A percentile compares a stretch with the other conserved stretches of the same genome.
Evolutionary conservation across 2,888 invertebrate genomes (phyloP).

Genomic region (Amblyjoppa fuscipennis): DNA sequence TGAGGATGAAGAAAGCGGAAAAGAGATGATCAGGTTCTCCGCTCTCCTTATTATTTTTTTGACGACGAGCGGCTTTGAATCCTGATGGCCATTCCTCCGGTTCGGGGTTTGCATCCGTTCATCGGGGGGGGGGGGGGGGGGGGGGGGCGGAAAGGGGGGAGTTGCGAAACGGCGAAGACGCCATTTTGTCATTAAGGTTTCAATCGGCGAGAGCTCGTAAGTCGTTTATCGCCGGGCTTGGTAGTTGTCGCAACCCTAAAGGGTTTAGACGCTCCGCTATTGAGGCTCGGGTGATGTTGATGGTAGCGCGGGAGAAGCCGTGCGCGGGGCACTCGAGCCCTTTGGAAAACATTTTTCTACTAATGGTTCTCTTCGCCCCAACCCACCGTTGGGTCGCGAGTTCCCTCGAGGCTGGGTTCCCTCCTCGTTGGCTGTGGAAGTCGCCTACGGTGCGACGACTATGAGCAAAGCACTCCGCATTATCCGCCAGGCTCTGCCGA

Average conservation of each 20-base stretch:
- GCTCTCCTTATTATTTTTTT: conserved; percentile 6
- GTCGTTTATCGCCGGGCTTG: conserved; percentile 75
- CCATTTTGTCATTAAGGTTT: conserved; percentile 82
- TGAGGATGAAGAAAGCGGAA: too few species aligned
- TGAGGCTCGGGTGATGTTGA: conserved; percentile 46
- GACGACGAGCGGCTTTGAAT: background rate
- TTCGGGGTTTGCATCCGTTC: conserved; percentile 1
- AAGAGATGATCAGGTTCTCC: too few species aligned
- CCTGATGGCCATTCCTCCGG: conserved; percentile 1
- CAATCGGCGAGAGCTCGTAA: conserved; percentile 77
- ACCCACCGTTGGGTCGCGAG: conserved; percentile 61
- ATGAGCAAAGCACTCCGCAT: conserved; percentile 11
- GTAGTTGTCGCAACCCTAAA: conserved; percentile 72
- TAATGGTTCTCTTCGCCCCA: conserved; percentile 82
- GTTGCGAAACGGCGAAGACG: conserved; percentile 64
- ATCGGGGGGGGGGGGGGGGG: background rate
- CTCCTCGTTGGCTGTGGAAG: conserved; percentile 44
- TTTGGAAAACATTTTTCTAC: conserved; percentile 84
- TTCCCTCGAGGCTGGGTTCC: conserved; percentile 68
- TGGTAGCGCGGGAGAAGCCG: conserved; percentile 43
- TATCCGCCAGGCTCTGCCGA: background rate
- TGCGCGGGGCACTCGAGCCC: conserved; percentile 79
- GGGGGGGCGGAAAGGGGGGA: background rate
- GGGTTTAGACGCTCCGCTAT: conserved; percentile 73
- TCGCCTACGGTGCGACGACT: background rate